phyloP scores from a whole-genome alignment of 2,113 vertebrate genomes.

The Chaetorhynchus papuensis region DNA sequence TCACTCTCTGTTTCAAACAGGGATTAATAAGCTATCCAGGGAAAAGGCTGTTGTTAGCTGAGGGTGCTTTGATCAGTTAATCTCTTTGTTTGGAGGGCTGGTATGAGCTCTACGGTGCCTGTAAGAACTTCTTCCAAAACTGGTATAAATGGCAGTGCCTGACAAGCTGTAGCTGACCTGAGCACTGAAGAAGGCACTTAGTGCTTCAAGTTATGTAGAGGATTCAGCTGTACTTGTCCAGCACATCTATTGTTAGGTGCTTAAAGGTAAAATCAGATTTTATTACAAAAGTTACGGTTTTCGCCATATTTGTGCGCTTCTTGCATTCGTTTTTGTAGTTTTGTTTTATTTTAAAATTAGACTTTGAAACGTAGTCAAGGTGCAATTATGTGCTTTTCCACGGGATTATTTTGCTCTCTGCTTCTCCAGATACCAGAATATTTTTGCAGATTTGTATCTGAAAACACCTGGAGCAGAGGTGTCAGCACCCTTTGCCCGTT shows the following conservation, averaged over 20 bases:
- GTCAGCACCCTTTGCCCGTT: background rate
- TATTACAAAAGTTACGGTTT: background rate
- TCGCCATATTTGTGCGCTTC: background rate
- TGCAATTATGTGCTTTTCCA: fast-evolving
- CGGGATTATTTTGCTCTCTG: background rate
- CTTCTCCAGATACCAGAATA: background rate
- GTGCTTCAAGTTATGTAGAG: background rate
- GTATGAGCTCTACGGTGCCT: background rate
- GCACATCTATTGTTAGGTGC: background rate
- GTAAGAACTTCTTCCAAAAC: constrained; percentile 24
- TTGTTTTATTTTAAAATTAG: background rate
- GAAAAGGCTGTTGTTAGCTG: background rate
- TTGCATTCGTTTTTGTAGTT: fast-evolving
- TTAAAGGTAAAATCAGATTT: background rate
- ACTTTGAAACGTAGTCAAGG: background rate
- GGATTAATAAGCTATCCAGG: constrained; percentile 7
- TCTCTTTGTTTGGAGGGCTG: constrained; percentile 28
- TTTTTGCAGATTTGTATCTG: background rate
- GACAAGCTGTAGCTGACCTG: background rate
- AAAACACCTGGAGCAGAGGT: background rate
- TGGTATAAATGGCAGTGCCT: constrained; percentile 1
- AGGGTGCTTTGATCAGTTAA: constrained; percentile 46
- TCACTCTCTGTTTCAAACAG: background rate
- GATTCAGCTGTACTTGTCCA: background rate
- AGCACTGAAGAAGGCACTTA: background rate